Percentiles rank a stretch among this genome's conserved stretches.
These are phyloP conservation scores for Horisme vitalbata DNA, from an alignment of 2,888 invertebrate species.

Conservation along the genomic window DNA sequence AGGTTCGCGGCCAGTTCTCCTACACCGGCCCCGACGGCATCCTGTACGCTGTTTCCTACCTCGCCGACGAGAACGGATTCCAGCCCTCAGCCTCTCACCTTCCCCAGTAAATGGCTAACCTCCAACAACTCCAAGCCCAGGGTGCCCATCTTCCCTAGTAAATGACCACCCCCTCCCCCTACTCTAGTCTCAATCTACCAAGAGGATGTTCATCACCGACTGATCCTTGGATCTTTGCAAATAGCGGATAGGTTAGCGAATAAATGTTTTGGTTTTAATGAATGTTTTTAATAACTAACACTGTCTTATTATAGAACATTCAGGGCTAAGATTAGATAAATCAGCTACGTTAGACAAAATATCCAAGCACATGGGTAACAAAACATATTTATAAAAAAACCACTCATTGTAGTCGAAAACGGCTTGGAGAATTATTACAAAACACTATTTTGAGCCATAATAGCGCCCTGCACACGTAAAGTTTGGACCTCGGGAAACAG, in stretches of 20 bases:
- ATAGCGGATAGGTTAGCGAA: conserved; percentile 41
- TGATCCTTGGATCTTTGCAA: conserved; percentile 34
- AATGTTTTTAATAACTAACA: no score
- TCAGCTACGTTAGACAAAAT: no score
- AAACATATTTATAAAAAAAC: no score
- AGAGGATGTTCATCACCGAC: conserved; percentile 27
- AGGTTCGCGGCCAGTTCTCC: conserved; percentile 72
- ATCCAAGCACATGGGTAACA: no score
- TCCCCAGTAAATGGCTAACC: conserved; percentile 39
- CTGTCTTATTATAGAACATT: no score
- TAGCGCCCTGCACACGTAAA: no score
- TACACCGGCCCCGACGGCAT: conserved; percentile 74
- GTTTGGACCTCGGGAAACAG: no score
- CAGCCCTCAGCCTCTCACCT: conserved; percentile 63
- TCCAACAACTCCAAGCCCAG: conserved; percentile 17
- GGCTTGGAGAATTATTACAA: no score
- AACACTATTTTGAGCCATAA: no score
- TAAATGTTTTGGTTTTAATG: conserved; percentile 37
- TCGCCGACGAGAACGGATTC: conserved; percentile 81
- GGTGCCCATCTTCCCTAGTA: no score
- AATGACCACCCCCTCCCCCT: conserved; percentile 3
- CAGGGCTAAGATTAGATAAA: no score
- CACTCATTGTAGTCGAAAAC: no score
- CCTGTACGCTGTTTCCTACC: conserved; percentile 70
- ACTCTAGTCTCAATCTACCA: conserved; percentile 37